phyloP scores from a whole-genome alignment of 2,113 vertebrate species.

The Megatriorchis doriae region DNA sequence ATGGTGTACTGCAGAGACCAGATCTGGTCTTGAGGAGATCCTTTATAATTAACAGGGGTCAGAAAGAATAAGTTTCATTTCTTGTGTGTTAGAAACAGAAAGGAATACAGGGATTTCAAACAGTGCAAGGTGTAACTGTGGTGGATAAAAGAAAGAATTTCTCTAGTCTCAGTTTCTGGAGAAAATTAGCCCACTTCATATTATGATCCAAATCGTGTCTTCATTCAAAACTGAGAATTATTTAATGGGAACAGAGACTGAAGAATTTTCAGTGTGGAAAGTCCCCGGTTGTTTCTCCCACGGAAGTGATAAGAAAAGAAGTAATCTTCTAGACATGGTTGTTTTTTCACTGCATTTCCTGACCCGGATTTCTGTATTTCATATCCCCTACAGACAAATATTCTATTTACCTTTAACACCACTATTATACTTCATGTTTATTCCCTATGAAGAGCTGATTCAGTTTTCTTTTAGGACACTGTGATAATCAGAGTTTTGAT shows the following conservation, averaged over 20 bases:
- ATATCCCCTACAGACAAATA: neutral
- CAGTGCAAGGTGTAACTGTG: accelerated
- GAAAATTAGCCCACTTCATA: neutral
- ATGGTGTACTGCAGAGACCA: neutral
- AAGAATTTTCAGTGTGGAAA: neutral
- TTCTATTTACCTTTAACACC: neutral
- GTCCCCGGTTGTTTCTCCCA: neutral
- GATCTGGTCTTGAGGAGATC: neutral
- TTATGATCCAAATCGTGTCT: neutral
- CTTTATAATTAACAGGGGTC: neutral
- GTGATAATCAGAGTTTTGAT: neutral
- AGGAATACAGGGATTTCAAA: neutral
- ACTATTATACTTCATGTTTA: neutral
- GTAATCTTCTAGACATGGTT: neutral
- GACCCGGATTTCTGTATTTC: neutral
- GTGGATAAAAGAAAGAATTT: neutral
- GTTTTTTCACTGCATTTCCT: neutral
- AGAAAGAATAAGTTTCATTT: neutral
- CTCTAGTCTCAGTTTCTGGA: neutral
- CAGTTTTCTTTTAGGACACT: neutral
- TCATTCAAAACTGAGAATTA: neutral
- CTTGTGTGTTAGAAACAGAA: neutral
- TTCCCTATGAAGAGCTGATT: neutral
- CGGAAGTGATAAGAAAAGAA: neutral
- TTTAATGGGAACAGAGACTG: neutral